These are phyloP conservation scores for Nemapogon koenigi DNA, from an alignment of 2,888 invertebrate species.

Conservation along the genomic window DNA sequence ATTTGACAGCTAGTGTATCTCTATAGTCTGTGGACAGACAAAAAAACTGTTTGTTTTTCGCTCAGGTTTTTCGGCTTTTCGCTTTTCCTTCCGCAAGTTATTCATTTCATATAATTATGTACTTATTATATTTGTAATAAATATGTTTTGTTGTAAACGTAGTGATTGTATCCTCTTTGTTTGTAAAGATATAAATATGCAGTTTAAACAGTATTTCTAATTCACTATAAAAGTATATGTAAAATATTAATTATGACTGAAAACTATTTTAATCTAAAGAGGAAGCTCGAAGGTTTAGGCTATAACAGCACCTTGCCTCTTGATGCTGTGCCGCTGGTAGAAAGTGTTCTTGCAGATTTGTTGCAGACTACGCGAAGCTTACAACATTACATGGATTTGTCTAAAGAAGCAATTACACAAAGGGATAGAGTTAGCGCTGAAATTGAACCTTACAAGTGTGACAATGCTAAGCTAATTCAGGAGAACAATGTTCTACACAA, in stretches of 20 bases:
- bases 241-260: constrained; percentile 38
- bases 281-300: constrained; percentile 82
- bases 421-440: constrained; percentile 72
- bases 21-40: too few species aligned
- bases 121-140: too few species aligned
- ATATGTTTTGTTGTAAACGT: too few species aligned
- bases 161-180: too few species aligned
- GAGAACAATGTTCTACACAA: constrained; percentile 78
- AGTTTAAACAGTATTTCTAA: not conserved
- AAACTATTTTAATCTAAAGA: constrained; percentile 55
- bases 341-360: constrained; percentile 81
- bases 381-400: constrained; percentile 81
- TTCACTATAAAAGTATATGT: not conserved
- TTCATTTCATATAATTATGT: too few species aligned
- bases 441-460: constrained; percentile 81
- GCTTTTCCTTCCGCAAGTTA: too few species aligned
- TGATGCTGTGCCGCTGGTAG: constrained; percentile 81
- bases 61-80: too few species aligned
- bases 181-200: not conserved
- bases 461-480: constrained; percentile 76
- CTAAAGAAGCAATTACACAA: constrained; percentile 74
- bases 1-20: too few species aligned
- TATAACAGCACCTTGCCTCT: constrained; percentile 78
- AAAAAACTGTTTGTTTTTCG: too few species aligned
- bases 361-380: constrained; percentile 88